Evolutionary conservation across 2,113 vertebrate species (phyloP), one percentile per base, ranked within the genome.

Genomic region (Polypterus bichir): DNA sequence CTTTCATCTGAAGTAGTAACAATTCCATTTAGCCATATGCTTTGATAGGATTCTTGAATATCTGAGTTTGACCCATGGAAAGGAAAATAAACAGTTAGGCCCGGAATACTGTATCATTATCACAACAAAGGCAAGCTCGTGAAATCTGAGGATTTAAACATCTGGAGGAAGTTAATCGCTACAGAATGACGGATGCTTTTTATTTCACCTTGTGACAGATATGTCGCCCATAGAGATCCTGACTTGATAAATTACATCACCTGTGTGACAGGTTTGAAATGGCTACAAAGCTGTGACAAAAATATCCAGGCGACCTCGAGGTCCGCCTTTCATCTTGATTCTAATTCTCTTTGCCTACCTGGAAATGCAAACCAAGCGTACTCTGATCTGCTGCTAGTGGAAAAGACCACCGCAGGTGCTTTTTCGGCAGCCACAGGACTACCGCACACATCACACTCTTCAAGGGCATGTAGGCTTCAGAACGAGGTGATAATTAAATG

Each of bases 91-190:
- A 90, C 88, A 88, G 82, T 87, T 86, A 82, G 76, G 79, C 82
- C 88, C 83, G 84, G 89, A 82, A 86, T 89, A 88, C 84, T 86
- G 85, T 87, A 85, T 88, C 88, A 90, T 90, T 90, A 90, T 87
- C 88, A 89, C 89, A 90, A 91, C 89, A 89, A 90, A 91, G 87
- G 73, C 74, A 84, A 83, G 86, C 83, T 86, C 81, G 81, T 87
- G 89, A 91, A 92, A 92, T 84, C 77, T 64, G 88, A 92, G 81
- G 84, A 88, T 81, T 77, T 81, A 81, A 81, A 88, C 90, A 90
- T 92, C 90, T 90, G 88, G 89, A 90, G 83, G 81, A 78, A 73
- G 86, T 91, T 92, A 90, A 91, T 91, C 86, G 84, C 83, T 86
- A 83, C 83, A 87, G 83, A 86, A 86, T 90, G 89, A 91, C 84